Conservation (phyloP, 2,888 invertebrate genomes). For the Tenodera sinensis region DNA sequence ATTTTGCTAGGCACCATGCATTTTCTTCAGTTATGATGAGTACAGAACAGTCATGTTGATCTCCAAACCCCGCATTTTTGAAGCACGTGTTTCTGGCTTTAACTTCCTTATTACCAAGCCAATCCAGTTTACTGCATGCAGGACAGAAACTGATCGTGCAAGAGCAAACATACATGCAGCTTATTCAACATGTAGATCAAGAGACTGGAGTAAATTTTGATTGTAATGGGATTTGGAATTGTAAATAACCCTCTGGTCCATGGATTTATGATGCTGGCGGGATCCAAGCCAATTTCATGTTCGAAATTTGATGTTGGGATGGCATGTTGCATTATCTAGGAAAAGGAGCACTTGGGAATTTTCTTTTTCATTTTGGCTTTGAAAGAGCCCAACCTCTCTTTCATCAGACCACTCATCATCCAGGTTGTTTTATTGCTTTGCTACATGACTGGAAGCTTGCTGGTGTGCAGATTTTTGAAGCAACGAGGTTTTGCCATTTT, state of each 20-base stretch:
- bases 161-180: too few species aligned
- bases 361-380: neutral
- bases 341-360: neutral
- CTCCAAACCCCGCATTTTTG: too few species aligned
- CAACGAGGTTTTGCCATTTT: neutral
- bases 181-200: too few species aligned
- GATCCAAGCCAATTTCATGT: neutral
- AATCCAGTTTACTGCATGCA: too few species aligned
- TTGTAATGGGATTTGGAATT: too few species aligned
- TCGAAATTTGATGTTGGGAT: neutral
- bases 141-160: too few species aligned
- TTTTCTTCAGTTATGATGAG: too few species aligned
- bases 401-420: constrained; percentile 1
- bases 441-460: neutral
- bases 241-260: neutral
- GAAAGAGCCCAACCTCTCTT: constrained; percentile 2
- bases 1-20: too few species aligned
- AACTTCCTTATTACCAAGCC: too few species aligned
- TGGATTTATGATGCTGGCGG: neutral
- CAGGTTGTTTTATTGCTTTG: constrained; percentile 1
- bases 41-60: too few species aligned
- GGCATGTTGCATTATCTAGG: neutral
- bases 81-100: too few species aligned
- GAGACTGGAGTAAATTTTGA: too few species aligned
- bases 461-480: neutral